phyloP scores from a whole-genome alignment of 2,113 vertebrate species.

The Prolemur simus region DNA sequence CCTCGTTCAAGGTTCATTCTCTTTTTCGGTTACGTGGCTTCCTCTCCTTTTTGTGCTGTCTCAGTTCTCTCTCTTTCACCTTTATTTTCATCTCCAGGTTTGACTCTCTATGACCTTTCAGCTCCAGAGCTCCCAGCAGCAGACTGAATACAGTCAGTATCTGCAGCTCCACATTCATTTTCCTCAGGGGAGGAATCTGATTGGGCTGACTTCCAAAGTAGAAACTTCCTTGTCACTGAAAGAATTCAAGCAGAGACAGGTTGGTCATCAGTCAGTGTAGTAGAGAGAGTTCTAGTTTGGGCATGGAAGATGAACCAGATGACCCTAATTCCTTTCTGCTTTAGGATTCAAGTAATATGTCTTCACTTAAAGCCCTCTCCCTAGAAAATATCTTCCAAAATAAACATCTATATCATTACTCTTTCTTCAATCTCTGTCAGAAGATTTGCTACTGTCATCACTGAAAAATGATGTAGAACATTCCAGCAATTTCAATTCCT shows the following conservation, averaged over 20 bases:
- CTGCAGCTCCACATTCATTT: constrained; percentile 11
- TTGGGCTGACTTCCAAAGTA: constrained; percentile 59
- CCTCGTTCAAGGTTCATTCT: not conserved
- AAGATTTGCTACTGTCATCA: constrained; percentile 74
- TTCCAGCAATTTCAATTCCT: constrained; percentile 70
- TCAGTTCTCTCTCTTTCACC: not conserved
- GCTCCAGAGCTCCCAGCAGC: not conserved
- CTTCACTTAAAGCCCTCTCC: constrained; percentile 69
- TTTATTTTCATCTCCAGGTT: not conserved
- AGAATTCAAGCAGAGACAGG: constrained; percentile 55
- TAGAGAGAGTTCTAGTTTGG: constrained; percentile 40
- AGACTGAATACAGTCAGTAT: not conserved
- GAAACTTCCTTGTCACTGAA: constrained; percentile 54
- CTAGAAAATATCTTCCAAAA: constrained; percentile 72
- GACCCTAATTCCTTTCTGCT: constrained; percentile 69
- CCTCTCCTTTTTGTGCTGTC: not conserved
- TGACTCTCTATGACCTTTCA: not conserved
- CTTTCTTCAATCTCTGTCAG: constrained; percentile 75
- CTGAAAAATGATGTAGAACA: constrained; percentile 74
- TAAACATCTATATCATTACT: constrained; percentile 75
- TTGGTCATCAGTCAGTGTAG: constrained; percentile 64
- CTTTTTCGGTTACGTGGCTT: not conserved
- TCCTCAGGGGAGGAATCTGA: constrained; percentile 49
- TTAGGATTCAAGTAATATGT: constrained; percentile 66
- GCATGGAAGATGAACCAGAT: constrained; percentile 65